phyloP scores from a whole-genome alignment of 2,797 vertebrate genomes.

The Ceryle rudis region DNA sequence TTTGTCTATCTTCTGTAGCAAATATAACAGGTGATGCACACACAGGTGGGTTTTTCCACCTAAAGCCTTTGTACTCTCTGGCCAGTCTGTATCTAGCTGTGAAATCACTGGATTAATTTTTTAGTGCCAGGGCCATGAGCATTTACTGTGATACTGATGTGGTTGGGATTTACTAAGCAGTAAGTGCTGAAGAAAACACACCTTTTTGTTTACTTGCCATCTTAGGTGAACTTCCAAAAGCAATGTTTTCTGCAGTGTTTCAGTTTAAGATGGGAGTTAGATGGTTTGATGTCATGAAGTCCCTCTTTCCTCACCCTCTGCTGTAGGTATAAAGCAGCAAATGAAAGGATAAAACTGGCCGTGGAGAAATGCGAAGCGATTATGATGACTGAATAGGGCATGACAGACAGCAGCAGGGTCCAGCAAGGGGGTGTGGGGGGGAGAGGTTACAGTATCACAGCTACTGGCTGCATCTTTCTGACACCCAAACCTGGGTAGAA shows the following conservation, averaged over 20 bases:
- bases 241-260: background rate
- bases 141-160: background rate
- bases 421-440: background rate
- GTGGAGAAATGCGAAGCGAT: fast-evolving
- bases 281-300: background rate
- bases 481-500: background rate
- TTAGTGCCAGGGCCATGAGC: background rate
- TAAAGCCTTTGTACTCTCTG: background rate
- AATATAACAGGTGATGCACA: background rate
- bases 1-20: background rate
- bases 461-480: constrained; percentile 4
- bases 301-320: background rate
- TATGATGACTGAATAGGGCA: background rate
- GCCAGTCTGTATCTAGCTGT: background rate
- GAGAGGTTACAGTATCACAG: background rate
- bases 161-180: background rate
- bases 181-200: background rate
- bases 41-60: fast-evolving
- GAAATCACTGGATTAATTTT: background rate
- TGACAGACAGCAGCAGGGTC: constrained; percentile 11
- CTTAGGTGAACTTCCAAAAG: background rate
- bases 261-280: background rate
- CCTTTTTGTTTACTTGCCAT: background rate
- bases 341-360: background rate
- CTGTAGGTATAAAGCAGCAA: background rate